Evolutionary conservation across 2,888 invertebrate species (phyloP).

Genomic region (Drosophila merina): DNA sequence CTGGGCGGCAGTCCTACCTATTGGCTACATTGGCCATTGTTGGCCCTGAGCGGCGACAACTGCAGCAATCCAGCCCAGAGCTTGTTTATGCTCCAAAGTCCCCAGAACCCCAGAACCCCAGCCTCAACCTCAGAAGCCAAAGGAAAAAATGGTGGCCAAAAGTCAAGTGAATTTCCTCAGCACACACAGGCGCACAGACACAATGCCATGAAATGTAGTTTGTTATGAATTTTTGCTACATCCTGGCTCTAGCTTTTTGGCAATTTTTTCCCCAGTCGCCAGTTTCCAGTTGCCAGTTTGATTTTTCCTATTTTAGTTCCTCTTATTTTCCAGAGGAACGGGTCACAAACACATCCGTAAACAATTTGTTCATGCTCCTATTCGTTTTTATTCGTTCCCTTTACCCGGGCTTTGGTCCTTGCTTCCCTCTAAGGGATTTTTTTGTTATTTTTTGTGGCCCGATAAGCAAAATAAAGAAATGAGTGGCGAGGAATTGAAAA

Average conservation of each 20-base stretch:
- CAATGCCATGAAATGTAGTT: constrained; percentile 73
- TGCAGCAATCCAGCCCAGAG: constrained; percentile 56
- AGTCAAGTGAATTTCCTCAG: constrained; percentile 76
- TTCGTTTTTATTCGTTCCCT: constrained; percentile 50
- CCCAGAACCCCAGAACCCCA: constrained; percentile 19
- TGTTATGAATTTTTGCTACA: constrained; percentile 75
- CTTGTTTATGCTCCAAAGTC: constrained; percentile 67
- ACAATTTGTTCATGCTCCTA: constrained; percentile 75
- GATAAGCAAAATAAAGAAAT: constrained; percentile 77
- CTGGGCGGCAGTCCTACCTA: constrained; percentile 38
- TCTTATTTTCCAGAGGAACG: constrained; percentile 48
- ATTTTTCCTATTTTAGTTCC: constrained; percentile 7
- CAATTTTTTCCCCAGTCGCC: constrained; percentile 9
- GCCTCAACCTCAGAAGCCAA: constrained; percentile 46
- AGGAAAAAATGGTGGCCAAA: constrained; percentile 67
- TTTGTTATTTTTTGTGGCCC: constrained; percentile 25
- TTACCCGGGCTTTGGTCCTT: too few species aligned
- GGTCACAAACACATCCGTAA: constrained; percentile 78
- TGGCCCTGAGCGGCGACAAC: constrained; percentile 69
- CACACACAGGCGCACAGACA: constrained; percentile 50
- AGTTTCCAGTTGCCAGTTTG: neutral
- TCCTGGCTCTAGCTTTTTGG: constrained; percentile 58
- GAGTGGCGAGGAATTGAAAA: constrained; percentile 65
- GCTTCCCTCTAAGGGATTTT: constrained; percentile 41
- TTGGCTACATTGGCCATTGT: constrained; percentile 52